Evolutionary conservation across 2,797 vertebrate species (phyloP).

Genomic region (Eidolon dupreanum): DNA sequence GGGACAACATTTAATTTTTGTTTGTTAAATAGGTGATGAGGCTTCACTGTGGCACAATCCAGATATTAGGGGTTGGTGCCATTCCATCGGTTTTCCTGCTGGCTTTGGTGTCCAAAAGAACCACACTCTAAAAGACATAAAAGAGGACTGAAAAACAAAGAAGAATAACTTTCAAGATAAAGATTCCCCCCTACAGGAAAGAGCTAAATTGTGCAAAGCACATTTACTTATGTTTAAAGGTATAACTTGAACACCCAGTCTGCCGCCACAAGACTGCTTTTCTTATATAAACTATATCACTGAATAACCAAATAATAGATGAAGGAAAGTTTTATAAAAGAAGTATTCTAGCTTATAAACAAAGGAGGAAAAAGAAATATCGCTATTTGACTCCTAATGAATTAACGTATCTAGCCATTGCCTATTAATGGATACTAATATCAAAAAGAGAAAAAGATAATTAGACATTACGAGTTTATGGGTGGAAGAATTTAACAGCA

Average conservation of each 20-base stretch:
- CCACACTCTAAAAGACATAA: background rate
- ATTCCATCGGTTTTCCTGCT: background rate
- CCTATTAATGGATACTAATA: background rate
- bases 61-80: background rate
- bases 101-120: conserved; percentile 17
- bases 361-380: background rate
- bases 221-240: background rate
- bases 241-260: background rate
- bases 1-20: background rate
- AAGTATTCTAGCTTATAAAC: conserved; percentile 1
- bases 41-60: background rate
- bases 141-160: conserved; percentile 44
- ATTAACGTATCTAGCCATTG: background rate
- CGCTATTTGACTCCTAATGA: background rate
- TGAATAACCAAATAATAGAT: background rate
- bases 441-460: background rate
- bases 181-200: background rate
- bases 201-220: background rate
- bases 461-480: background rate
- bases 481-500: background rate
- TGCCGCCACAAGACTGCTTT: background rate
- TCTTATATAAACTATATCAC: background rate
- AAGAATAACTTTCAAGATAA: background rate
- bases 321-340: background rate
- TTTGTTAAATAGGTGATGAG: background rate